Evolutionary conservation across 2,888 invertebrate genomes (phyloP).

Genomic region (Polydrusus pterygomalis): DNA sequence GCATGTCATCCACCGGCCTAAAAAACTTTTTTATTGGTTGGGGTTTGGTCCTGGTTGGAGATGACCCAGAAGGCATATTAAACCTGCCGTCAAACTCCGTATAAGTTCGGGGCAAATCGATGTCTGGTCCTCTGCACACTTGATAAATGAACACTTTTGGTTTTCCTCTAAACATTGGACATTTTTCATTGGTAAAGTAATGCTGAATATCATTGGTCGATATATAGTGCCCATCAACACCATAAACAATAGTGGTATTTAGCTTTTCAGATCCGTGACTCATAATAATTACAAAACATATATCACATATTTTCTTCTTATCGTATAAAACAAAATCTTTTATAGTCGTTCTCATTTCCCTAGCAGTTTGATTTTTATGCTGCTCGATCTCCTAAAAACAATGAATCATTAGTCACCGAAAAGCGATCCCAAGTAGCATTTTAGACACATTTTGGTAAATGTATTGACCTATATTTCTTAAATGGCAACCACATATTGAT

Average conservation of each 20-base stretch:
- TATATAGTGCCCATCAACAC: constrained; percentile 75
- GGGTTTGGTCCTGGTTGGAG: constrained; percentile 6
- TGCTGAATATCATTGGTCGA: constrained; percentile 74
- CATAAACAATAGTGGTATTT: constrained; percentile 74
- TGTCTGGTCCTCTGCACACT: constrained; percentile 74
- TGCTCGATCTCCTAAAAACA: constrained; percentile 58
- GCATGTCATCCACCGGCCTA: constrained; percentile 74
- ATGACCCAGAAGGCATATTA: not conserved
- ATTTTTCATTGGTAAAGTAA: constrained; percentile 76
- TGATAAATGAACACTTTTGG: constrained; percentile 85
- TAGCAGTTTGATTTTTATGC: constrained; percentile 50
- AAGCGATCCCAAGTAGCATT: too few relatives aligned
- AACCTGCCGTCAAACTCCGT: constrained; percentile 36
- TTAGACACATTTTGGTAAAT: too few relatives aligned
- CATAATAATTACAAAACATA: constrained; percentile 80
- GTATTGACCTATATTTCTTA: too few relatives aligned
- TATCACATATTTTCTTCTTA: constrained; percentile 73
- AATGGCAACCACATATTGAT: too few relatives aligned
- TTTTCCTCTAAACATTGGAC: constrained; percentile 75
- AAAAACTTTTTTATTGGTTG: constrained; percentile 5
- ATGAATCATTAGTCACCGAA: too few relatives aligned
- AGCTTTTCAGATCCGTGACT: constrained; percentile 77
- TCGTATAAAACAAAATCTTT: constrained; percentile 69
- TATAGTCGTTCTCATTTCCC: constrained; percentile 72
- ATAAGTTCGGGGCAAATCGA: constrained; percentile 61